Evolutionary conservation across 2,888 invertebrate genomes (phyloP), one percentile per base, ranked within the genome.

Genomic region (Lutraria lutraria): DNA sequence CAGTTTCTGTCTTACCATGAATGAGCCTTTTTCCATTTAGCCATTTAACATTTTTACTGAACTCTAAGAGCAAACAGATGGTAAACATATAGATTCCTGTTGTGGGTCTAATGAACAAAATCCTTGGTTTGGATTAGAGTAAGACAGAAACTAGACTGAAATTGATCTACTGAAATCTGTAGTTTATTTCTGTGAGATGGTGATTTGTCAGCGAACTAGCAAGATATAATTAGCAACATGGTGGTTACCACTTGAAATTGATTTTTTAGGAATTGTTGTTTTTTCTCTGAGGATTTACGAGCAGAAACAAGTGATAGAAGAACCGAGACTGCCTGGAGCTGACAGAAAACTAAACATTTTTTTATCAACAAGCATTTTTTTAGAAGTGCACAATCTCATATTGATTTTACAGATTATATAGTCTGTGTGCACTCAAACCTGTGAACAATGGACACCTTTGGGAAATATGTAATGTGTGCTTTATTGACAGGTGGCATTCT

Each of bases 191-290:
- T 10, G 76, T 29, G 19, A 85, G 85, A 8, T 12, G 72, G 85
- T 85, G 79, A 85, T 85, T 79, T 85, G 85, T 85, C 85, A 85
- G 83, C 25, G 19, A 25, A 76, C 76, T 76, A 34, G 76, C 76
- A 76, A 6, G 34, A 31, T 76, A 34, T 76, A 76, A 76, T 76
- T 76, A 76, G 31, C 34, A 76, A 31, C 76, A 34, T 19, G 19
- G 76, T 76, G 31, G 8, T 76, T n/a, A 34, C 31, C 76, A 76
- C 76, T 76, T 76, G 76, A 76, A 76, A 76, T 76, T 25, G 76
- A 76, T 31, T 76, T 34, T 34, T 19, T 8, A 12, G 76, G 21
- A 76, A 34, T 34, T 31, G 19, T 31, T 76, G 25, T 76, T 31
- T 76, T 31, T 12, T 76, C 31, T 34, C 16, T 34, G 31, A 34